Conservation (phyloP, 2,113 vertebrate genomes). For the Sylvilagus bachmani region DNA sequence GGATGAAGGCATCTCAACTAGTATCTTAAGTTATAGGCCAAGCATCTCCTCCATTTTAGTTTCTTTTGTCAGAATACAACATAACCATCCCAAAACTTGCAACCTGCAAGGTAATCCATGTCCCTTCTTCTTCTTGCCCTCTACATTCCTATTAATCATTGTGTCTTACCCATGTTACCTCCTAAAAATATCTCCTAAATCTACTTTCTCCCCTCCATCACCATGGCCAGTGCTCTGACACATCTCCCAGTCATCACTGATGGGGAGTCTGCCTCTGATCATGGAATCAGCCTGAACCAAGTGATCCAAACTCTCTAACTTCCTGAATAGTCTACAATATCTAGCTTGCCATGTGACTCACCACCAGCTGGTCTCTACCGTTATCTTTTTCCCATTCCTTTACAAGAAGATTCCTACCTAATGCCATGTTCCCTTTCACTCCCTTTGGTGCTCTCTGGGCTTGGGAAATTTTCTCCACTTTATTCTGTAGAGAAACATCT, state of each 20-base stretch:
- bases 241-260: background rate
- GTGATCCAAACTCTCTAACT: background rate
- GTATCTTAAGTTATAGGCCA: too few species aligned
- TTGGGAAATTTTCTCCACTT: background rate
- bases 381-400: background rate
- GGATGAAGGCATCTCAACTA: too few species aligned
- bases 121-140: background rate
- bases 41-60: background rate
- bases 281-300: background rate
- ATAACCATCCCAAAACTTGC: background rate
- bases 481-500: constrained; percentile 11
- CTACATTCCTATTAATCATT: background rate
- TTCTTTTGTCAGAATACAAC: background rate
- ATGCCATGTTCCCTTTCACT: background rate
- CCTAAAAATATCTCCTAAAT: background rate
- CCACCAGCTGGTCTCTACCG: background rate
- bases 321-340: background rate
- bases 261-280: background rate
- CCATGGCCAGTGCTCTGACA: background rate
- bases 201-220: background rate
- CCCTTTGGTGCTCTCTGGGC: background rate
- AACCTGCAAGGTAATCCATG: background rate
- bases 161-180: background rate
- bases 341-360: background rate
- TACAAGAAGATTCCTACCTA: background rate